phyloP scores from a whole-genome alignment of 1,140 invertebrate genomes.

The Stratiolaelaps scimitus region DNA sequence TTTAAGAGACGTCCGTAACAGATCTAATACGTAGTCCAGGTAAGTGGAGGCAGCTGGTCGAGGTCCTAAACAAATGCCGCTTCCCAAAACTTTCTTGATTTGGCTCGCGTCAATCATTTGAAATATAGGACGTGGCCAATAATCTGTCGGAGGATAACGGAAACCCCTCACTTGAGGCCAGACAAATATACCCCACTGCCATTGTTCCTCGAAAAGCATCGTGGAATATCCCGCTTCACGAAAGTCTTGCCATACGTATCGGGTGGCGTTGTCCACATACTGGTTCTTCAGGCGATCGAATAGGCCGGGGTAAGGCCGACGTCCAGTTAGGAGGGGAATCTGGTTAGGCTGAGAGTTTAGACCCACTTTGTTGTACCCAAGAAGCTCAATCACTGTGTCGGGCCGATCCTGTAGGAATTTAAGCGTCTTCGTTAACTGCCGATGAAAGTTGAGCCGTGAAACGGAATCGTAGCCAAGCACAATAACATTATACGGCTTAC shows the following conservation, averaged over 20 bases:
- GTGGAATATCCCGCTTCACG: not conserved
- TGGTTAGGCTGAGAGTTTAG: constrained; percentile 45
- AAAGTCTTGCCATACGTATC: constrained; percentile 1
- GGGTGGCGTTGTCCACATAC: not conserved
- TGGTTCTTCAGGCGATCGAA: not conserved
- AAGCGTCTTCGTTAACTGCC: constrained; percentile 47
- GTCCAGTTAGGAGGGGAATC: constrained; percentile 40
- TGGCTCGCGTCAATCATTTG: not conserved
- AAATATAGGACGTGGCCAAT: constrained; percentile 22
- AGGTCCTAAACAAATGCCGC: not conserved
- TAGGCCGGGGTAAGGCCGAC: not conserved
- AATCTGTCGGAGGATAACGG: not conserved
- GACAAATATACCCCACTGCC: not conserved
- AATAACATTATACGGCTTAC: constrained; percentile 39
- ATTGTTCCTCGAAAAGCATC: not conserved
- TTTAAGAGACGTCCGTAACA: not conserved
- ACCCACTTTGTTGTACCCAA: constrained; percentile 43
- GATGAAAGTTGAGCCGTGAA: constrained; percentile 48
- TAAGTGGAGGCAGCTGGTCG: not conserved
- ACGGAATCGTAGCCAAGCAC: constrained; percentile 49
- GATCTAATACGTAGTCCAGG: not conserved
- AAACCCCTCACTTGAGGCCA: constrained; percentile 6
- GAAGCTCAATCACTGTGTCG: constrained; percentile 38
- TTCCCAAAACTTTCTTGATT: not conserved
- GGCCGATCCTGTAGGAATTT: constrained; percentile 41